phyloP scores from a whole-genome alignment of 2,888 invertebrate genomes.

The Chrysolina haemoptera region DNA sequence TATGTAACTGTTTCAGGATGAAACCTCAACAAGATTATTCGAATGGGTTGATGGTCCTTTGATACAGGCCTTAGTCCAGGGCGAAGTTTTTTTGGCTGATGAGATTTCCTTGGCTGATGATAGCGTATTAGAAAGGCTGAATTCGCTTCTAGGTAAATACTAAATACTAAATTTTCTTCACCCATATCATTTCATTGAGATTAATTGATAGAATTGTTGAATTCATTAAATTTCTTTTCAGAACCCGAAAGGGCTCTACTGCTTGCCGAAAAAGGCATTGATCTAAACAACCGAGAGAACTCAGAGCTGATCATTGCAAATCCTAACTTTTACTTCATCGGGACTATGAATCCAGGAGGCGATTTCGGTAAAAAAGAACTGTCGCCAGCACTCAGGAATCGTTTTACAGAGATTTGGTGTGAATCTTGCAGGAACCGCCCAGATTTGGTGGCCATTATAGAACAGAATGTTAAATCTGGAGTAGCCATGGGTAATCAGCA shows the following conservation, averaged over 20 bases:
- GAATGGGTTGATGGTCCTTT: constrained; percentile 99
- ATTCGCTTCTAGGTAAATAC: constrained; percentile 84
- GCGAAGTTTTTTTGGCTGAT: constrained; percentile 93
- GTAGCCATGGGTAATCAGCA: constrained; percentile 73
- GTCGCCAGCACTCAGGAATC: constrained; percentile 96
- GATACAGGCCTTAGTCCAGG: constrained; percentile 90
- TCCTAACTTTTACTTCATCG: constrained; percentile 89
- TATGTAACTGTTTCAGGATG: too few relatives aligned
- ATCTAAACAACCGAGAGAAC: constrained; percentile 71
- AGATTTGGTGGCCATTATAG: constrained; percentile 86
- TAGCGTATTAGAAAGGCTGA: constrained; percentile 96
- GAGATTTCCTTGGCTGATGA: constrained; percentile 99
- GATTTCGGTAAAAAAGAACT: constrained; percentile 99
- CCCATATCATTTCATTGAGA: background rate
- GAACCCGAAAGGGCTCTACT: constrained; percentile 93
- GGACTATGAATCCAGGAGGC: constrained; percentile 99
- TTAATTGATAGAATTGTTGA: constrained; percentile 18
- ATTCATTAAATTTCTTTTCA: constrained; percentile 58
- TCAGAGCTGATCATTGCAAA: constrained; percentile 77
- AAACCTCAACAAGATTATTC: constrained; percentile 77
- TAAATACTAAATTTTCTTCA: background rate
- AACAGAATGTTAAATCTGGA: constrained; percentile 79
- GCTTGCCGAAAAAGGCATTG: constrained; percentile 90
- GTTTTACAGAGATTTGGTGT: constrained; percentile 99
- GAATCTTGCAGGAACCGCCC: constrained; percentile 80